These are phyloP conservation scores for Procambarus clarkii DNA, from an alignment of 1,140 invertebrate genomes.

Conservation along the genomic window DNA sequence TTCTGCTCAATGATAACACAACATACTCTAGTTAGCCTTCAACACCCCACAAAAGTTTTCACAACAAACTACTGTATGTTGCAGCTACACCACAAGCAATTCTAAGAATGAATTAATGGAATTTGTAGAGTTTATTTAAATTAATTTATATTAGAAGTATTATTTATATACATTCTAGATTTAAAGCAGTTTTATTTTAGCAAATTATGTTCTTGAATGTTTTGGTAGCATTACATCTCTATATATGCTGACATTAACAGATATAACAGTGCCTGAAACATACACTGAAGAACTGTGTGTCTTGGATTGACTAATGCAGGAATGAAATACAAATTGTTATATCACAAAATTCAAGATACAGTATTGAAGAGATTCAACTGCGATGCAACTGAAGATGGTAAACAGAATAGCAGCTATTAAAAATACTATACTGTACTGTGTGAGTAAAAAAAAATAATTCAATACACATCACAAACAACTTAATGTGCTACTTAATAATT, in stretches of 20 bases:
- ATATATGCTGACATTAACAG: neutral
- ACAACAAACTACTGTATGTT: neutral
- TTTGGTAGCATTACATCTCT: neutral
- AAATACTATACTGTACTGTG: too few relatives aligned
- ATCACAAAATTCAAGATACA: too few relatives aligned
- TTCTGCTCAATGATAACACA: slow-evolving; percentile 42
- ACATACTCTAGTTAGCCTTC: neutral
- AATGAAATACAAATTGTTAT: neutral
- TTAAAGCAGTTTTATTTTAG: neutral
- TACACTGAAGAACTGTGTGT: neutral
- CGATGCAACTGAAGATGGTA: too few relatives aligned
- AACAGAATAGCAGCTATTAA: too few relatives aligned
- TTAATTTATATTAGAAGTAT: neutral
- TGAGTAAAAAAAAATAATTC: too few relatives aligned
- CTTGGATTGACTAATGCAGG: neutral
- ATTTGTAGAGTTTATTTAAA: neutral
- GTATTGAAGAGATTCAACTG: too few relatives aligned
- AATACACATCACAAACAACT: neutral
- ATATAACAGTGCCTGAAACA: neutral
- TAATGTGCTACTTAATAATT: neutral
- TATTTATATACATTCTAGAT: neutral
- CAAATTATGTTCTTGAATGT: neutral
- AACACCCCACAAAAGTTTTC: neutral
- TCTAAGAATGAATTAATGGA: neutral
- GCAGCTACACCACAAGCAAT: neutral